Conservation (phyloP, 2,113 vertebrate genomes). For the Trichechus manatus region DNA sequence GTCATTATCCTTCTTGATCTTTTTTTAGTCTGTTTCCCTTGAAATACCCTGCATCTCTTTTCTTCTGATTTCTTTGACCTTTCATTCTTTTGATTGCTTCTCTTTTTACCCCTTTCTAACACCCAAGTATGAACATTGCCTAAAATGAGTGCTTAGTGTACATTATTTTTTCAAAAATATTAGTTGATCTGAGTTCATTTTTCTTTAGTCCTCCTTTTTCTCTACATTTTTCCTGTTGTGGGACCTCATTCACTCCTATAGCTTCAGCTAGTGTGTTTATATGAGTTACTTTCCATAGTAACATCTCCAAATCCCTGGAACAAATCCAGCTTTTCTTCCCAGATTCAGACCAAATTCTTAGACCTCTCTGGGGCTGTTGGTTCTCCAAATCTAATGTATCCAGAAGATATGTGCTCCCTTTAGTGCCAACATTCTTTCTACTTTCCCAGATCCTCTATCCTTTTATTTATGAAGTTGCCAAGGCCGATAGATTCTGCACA, state of each 20-base stretch:
- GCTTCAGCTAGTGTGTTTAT: background rate
- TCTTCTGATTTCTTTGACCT: background rate
- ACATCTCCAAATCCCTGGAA: background rate
- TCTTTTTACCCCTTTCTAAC: background rate
- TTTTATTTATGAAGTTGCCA: background rate
- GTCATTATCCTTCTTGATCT: background rate
- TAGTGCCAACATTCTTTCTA: background rate
- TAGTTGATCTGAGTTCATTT: background rate
- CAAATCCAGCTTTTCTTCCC: background rate
- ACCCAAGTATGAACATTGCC: background rate
- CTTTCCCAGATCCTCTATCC: background rate
- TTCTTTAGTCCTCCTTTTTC: background rate
- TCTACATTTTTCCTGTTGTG: background rate
- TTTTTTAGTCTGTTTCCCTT: background rate
- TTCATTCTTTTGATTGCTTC: background rate
- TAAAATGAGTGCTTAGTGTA: slow-evolving; percentile 1
- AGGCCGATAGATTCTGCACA: background rate
- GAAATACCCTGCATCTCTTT: background rate
- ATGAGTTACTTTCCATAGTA: background rate
- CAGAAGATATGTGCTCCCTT: background rate
- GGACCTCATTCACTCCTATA: background rate
- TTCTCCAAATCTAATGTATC: background rate
- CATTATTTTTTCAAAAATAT: background rate
- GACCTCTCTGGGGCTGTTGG: background rate
- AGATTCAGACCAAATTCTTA: slow-evolving; percentile 27